Percentiles rank a stretch among this genome's conserved stretches.
These are phyloP conservation scores for Sminthurides aquaticus DNA, from an alignment of 2,888 invertebrate genomes.

Conservation along the genomic window DNA sequence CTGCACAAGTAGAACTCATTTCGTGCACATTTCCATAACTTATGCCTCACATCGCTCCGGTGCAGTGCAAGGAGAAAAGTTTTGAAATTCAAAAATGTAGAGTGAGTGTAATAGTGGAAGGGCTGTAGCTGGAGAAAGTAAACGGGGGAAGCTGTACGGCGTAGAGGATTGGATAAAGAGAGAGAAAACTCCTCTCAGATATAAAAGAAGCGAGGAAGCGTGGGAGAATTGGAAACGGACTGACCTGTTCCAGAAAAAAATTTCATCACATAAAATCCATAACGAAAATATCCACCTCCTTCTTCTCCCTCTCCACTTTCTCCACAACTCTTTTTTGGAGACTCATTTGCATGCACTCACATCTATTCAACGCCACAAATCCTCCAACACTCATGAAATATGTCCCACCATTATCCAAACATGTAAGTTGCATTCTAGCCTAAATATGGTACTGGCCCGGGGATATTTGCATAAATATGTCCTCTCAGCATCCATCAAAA, in stretches of 20 bases:
- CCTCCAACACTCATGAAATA: conserved; percentile 34
- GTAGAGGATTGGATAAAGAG: too few relatives aligned
- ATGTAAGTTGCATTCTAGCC: conserved; percentile 40
- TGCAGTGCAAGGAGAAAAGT: neutral
- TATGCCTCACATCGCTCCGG: neutral
- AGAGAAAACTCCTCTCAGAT: too few relatives aligned
- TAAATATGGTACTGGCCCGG: conserved; percentile 42
- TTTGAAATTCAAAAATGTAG: neutral
- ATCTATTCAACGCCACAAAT: neutral
- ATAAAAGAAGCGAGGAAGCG: too few relatives aligned
- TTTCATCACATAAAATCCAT: neutral
- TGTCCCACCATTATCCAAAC: conserved; percentile 41
- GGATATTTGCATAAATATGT: conserved; percentile 44
- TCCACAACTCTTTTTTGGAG: too few relatives aligned
- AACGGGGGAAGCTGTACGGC: too few relatives aligned
- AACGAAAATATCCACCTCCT: neutral
- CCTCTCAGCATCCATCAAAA: conserved; percentile 43
- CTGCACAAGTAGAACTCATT: neutral
- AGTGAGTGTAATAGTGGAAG: too few relatives aligned
- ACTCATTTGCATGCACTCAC: neutral
- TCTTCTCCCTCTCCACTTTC: neutral
- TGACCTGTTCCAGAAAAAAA: neutral
- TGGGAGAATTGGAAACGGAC: neutral
- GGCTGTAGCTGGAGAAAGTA: too few relatives aligned
- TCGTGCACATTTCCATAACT: neutral